Base-by-base conservation (phyloP, 2,888 invertebrate genomes). In the Netelia fuscicornis region DNA sequence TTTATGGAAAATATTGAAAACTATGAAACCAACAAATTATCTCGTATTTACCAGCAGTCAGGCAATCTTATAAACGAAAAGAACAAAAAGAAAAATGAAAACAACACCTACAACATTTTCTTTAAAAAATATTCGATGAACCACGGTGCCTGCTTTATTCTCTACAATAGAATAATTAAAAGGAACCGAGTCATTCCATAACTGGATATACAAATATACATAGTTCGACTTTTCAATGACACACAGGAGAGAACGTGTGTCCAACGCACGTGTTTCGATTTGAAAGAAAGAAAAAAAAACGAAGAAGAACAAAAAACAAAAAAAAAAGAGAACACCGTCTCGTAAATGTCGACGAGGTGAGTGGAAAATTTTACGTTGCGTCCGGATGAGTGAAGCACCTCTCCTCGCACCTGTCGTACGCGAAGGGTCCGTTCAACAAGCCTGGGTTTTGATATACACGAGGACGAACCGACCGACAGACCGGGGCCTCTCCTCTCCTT, bases 351-450 rank as follows among this genome's bases (percentile, higher is more conserved):
- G 81, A 48, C 75, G 68, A 65, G 62, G 70, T 11, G 86, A 87
- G 84, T 86, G 86, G 86, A 87, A 87, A 87, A 87, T 85, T 83
- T 85, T 84, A 85, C 79, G 83, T 86, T 82, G 76, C 81, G 74
- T 79, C 42, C 72, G 83, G 76, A 83, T 74, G 74, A 68, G 81
- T 48, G 84, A 81, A 77, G 72, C 81, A 83, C 72, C 72, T 83
- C 67, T 76, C 78, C 84, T 84, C 81, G 86, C 87, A 87, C 87
- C 87, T 87, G 87, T 87, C 87, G 86, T 81, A 70, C 44, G 68
- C 68, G 74, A 81, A 84, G 71, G 79, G 65, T 76, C 74, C 56
- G 76, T 72, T 67, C 68, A 17, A 70, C 44, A 71, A 68, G 64
- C 67, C 17, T 72, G 72, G 72, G 81, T 81, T 30, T 84, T 80